Percentiles rank a stretch among this genome's conserved stretches.
These are phyloP conservation scores for Zaprionus obscuricornis DNA, from an alignment of 2,888 invertebrate genomes.

Conservation along the genomic window DNA sequence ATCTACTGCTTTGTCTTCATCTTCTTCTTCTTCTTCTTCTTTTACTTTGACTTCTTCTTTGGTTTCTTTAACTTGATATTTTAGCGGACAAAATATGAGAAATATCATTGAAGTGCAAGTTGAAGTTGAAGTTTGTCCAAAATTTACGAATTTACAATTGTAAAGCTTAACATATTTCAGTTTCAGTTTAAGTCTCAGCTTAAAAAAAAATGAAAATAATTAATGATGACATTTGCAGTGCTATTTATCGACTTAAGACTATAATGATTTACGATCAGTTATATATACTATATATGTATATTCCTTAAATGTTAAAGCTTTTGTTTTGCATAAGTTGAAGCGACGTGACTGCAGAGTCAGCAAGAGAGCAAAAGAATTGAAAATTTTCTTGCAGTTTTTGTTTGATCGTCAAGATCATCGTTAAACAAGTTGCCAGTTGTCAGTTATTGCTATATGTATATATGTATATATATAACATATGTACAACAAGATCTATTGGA, in stretches of 20 bases:
- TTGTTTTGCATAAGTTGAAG: not conserved
- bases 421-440: not conserved
- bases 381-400: too few relatives aligned
- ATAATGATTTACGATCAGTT: conserved; percentile 33
- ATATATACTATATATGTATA: conserved; percentile 42
- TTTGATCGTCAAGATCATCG: not conserved
- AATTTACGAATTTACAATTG: too few relatives aligned
- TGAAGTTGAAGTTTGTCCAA: conserved; percentile 17
- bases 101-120: conserved; percentile 6
- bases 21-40: conserved; percentile 13
- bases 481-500: conserved; percentile 33
- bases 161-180: too few relatives aligned
- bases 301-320: conserved; percentile 23
- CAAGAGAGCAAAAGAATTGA: too few relatives aligned
- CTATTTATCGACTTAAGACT: conserved; percentile 37
- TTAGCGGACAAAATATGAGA: conserved; percentile 14
- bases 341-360: not conserved
- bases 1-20: not conserved
- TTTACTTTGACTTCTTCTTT: too few relatives aligned
- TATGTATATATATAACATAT: too few relatives aligned
- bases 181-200: conserved; percentile 21
- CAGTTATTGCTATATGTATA: not conserved
- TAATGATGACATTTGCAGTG: conserved; percentile 60
- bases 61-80: too few relatives aligned
- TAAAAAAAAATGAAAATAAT: conserved; percentile 43